Base-by-base conservation (phyloP, 2,888 invertebrate species). In the Hecatera dysodea region DNA sequence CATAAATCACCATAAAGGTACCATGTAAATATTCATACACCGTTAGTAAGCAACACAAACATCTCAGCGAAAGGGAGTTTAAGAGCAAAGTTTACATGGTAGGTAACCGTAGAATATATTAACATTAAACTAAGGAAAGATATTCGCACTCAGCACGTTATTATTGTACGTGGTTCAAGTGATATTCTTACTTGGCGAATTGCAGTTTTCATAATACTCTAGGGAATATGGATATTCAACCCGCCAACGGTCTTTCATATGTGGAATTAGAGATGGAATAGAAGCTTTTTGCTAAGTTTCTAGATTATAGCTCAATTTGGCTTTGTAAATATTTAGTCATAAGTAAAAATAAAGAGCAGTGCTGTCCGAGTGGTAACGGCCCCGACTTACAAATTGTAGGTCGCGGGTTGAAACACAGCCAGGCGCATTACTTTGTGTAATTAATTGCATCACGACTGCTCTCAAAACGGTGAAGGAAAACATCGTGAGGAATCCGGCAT, bases 11-110 rank as follows among this genome's bases (percentile, higher is more conserved):
- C n/a, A 46, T 59, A 27, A 46, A 59, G 68, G 59, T 67, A n/a
- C 19, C 33, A 64, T 53, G 50, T 71, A 62, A 70, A 71, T 77
- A 72, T 55, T 67, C 63, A 76, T 71, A 64, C 42, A 61, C 11
- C n/a, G 42, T 55, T 48, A n/a, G 46, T 55, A 64, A 56, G 56
- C 75, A 70, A 73, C 48, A 71, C 73, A 72, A 82, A 74, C 72
- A 74, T 61, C 69, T 65, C 56, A 50, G 67, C 69, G 76, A 82
- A 76, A 71, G 73, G 57, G 62, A 72, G 65, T 66, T 59, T 74
- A 69, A 76, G 73, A 73, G 76, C 65, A 71, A 75, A 78, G 82
- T 82, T 82, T 74, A 71, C 66, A 82, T 71, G 60, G 65, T 60
- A 75, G 46, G 53, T 61, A 71, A 61, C 70, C 44, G 61, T 73